These are phyloP conservation scores for Typhlichthys subterraneus DNA, from an alignment of 2,797 vertebrate genomes.

Conservation along the genomic window DNA sequence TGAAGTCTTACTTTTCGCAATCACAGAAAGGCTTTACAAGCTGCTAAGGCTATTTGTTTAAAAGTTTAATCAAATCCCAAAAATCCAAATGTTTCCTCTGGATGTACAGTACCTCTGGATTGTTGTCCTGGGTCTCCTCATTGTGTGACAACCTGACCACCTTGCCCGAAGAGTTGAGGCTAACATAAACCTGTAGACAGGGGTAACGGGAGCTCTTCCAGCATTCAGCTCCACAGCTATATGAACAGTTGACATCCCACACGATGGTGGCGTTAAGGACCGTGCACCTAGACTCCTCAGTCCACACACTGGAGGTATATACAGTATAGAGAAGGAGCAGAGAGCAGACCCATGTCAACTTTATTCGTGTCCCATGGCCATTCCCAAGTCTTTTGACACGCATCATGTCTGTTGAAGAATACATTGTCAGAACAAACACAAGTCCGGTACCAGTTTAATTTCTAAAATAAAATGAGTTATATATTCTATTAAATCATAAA, in stretches of 20 bases:
- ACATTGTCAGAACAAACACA: too few relatives aligned
- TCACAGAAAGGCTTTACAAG: too few relatives aligned
- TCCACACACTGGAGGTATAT: slow-evolving; percentile 83
- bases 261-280: slow-evolving; percentile 87
- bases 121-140: slow-evolving; percentile 87
- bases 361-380: too few relatives aligned
- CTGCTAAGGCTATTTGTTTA: too few relatives aligned
- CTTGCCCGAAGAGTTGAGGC: slow-evolving; percentile 86
- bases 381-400: too few relatives aligned
- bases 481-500: too few relatives aligned
- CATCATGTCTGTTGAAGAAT: too few relatives aligned
- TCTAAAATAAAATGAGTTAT: too few relatives aligned
- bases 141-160: slow-evolving; percentile 87
- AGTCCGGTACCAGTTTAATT: too few relatives aligned
- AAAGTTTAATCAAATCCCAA: neutral
- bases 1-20: too few relatives aligned
- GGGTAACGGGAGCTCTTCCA: slow-evolving; percentile 89
- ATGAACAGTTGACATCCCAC: slow-evolving; percentile 90
- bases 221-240: slow-evolving; percentile 91
- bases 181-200: slow-evolving; percentile 93
- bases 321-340: neutral
- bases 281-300: slow-evolving; percentile 84
- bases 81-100: neutral
- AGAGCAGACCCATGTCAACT: neutral
- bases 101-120: slow-evolving; percentile 81